Evolutionary conservation across 2,888 invertebrate genomes (phyloP).

Genomic region (Willowsia nigromaculata): DNA sequence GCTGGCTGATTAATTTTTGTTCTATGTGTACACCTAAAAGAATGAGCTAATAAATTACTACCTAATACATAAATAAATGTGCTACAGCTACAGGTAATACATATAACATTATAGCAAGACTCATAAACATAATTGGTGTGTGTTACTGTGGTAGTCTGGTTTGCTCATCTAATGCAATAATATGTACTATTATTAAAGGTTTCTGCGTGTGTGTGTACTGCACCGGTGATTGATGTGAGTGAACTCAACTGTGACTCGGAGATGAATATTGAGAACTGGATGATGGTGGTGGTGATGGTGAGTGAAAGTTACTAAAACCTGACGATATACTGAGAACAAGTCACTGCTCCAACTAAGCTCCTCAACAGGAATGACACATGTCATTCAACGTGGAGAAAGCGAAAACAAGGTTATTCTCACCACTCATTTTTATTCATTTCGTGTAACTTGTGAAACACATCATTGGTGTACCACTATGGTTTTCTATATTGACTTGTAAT

Average conservation of each 20-base stretch:
- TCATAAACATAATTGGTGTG: background rate
- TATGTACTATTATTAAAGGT: background rate
- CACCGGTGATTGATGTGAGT: background rate
- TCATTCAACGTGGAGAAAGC: background rate
- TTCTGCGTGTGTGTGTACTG: conserved; percentile 2
- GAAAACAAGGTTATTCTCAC: background rate
- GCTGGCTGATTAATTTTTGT: background rate
- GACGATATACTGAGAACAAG: background rate
- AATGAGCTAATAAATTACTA: background rate
- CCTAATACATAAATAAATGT: background rate
- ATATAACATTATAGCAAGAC: background rate
- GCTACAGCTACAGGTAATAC: background rate
- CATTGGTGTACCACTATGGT: too few species aligned
- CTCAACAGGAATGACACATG: background rate
- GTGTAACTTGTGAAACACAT: background rate
- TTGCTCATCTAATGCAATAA: too few species aligned
- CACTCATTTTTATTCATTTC: background rate
- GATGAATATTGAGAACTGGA: background rate
- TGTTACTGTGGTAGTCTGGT: background rate
- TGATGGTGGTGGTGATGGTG: conserved; percentile 18
- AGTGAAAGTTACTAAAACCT: background rate
- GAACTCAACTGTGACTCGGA: background rate
- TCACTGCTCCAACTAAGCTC: background rate
- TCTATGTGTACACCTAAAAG: background rate
- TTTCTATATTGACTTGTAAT: background rate